These are phyloP conservation scores for Pyrocephalus nanus DNA, from an alignment of 2,797 vertebrate species.

Conservation along the genomic window DNA sequence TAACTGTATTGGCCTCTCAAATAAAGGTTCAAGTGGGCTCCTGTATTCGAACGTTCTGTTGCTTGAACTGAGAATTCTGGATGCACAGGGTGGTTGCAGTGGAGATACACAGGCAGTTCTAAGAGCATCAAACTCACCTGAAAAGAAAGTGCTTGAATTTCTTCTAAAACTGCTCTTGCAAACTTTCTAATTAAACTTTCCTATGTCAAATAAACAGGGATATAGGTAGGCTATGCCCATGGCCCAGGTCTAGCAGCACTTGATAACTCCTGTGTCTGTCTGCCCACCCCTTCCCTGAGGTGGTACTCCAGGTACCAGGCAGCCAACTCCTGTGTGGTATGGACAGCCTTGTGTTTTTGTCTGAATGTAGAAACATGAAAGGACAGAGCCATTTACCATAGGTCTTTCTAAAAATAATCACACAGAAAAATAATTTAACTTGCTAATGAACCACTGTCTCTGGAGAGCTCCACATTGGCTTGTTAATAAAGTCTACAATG, in stretches of 20 bases:
- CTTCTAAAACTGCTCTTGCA: not conserved
- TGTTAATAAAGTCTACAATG: not conserved
- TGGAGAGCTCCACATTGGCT: not conserved
- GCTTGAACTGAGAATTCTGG: not conserved
- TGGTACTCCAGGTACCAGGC: not conserved
- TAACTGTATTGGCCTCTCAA: not conserved
- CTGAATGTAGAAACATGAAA: not conserved
- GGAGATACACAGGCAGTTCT: not conserved
- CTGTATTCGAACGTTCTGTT: not conserved
- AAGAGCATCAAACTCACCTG: not conserved
- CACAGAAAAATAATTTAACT: not conserved
- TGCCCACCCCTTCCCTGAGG: not conserved
- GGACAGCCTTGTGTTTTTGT: not conserved
- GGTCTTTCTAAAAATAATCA: not conserved
- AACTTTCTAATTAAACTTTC: not conserved
- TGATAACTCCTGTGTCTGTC: not conserved
- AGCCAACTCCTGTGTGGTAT: not conserved
- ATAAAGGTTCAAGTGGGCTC: not conserved
- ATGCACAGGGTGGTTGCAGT: not conserved
- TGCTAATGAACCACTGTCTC: slow-evolving; percentile 5
- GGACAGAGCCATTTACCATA: not conserved
- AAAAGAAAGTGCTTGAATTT: not conserved
- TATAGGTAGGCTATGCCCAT: not conserved
- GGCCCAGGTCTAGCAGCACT: not conserved
- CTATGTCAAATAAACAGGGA: not conserved